Conservation (phyloP, 2,888 invertebrate species). For the Acanthosoma haemorrhoidale region DNA sequence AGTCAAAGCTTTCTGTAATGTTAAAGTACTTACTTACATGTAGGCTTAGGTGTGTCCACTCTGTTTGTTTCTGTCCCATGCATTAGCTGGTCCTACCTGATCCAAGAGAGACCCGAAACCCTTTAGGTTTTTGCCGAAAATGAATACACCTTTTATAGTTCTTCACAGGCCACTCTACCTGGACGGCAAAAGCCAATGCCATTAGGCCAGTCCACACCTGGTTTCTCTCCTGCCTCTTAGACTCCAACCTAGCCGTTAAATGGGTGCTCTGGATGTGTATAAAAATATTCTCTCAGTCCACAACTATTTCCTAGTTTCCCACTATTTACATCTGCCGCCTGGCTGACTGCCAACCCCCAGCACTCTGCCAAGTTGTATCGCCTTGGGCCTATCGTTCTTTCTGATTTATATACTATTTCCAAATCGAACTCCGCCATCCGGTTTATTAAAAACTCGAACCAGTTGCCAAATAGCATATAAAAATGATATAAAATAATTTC, state of each 20-base stretch:
- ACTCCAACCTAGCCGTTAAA: not conserved
- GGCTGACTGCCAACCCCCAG: not conserved
- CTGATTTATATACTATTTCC: conserved; percentile 12
- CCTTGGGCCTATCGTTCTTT: not conserved
- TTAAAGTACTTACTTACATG: too few species aligned
- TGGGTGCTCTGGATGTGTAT: not conserved
- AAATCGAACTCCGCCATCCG: conserved; percentile 13
- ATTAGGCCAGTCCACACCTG: not conserved
- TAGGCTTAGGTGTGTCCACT: too few species aligned
- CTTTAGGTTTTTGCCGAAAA: conserved; percentile 10
- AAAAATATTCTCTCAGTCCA: not conserved
- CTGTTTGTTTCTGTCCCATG: too few species aligned
- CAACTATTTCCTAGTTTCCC: conserved; percentile 23
- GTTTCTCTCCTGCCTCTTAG: not conserved
- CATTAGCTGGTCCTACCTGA: not conserved
- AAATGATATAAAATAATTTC: not conserved
- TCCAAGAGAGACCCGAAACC: not conserved
- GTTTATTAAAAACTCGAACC: conserved; percentile 5
- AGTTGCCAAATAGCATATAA: conserved; percentile 14
- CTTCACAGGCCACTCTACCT: not conserved
- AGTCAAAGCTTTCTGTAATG: too few species aligned
- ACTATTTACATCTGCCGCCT: conserved; percentile 20
- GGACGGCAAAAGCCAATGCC: not conserved
- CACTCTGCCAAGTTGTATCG: conserved; percentile 1
- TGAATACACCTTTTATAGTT: not conserved